Evolutionary conservation across 2,888 invertebrate genomes (phyloP), one percentile per base, ranked within the genome.

Genomic region (Tupiocoris notatus): DNA sequence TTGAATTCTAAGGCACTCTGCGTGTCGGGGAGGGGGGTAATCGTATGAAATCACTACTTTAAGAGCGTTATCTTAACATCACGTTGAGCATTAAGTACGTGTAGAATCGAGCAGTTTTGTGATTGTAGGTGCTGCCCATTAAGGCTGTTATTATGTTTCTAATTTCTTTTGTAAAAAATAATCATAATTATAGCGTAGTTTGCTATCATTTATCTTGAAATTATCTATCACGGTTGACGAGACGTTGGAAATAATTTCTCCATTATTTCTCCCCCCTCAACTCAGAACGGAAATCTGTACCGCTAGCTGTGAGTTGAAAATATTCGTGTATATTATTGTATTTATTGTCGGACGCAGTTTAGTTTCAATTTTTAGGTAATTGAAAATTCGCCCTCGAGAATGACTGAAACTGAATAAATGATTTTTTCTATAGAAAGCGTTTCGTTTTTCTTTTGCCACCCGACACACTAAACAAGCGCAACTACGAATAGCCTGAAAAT

Each of bases 341-440:
- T 73, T 62, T 73, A 73, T 73, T 73, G 73, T 61, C 63, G 20
- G 54, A 61, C 17, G 59, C 24, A 73, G 39, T 58, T 57, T 39
- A 61, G 58, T 12, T 58, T 59, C 59, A 70, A 70, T 58, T 73
- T 73, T 16, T 73, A 73, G 73, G 62, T 73, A 63, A 73, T n/a
- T n/a, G n/a, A n/a, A n/a, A n/a, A n/a, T 62, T 23, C 70, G 20
- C 65, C 73, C 63, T 54, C 62, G 73, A 73, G 73, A 73, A 75
- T 78, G 78, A 78, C 78, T 78, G 78, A 78, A 76, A 73, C 76
- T 78, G 76, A 78, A 78, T 78, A 78, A 78, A 78, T 66, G 73
- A 67, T 74, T 73, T 78, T 77, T 78, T 78, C 73, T 73, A 73
- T n/a, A n/a, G n/a, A n/a, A n/a, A n/a, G n/a, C n/a, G n/a, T n/a